Base-by-base conservation (phyloP, 2,113 vertebrate genomes). In the Heterotis niloticus region DNA sequence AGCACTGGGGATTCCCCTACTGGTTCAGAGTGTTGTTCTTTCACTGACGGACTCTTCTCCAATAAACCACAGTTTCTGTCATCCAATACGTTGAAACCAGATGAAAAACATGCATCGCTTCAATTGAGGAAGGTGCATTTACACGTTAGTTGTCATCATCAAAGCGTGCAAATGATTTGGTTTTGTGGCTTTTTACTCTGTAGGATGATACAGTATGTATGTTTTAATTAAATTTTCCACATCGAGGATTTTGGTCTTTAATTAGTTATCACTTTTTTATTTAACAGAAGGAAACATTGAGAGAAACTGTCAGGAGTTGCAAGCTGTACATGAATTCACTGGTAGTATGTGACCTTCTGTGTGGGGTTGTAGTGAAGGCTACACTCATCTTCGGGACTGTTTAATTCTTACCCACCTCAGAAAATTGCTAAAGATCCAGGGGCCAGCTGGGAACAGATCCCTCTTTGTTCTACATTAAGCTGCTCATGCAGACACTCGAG, bases 1-100 rank as follows among this genome's bases (percentile, higher is more conserved):
- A 52, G 26, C 14, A 11, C 26, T 5, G 56, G 74, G 74, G 59
- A 62, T 75, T 64, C 14, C 59, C 59, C 16, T 20, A 3, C n/a
- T 23, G 18, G 9, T 81, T 85, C 78, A 75, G n/a, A 71, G 65
- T 84, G 81, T 67, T 5, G 79, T 65, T 65, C 75, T 74, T 5
- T 34, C 57, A 7, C 20, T 62, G 16, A 66, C 0, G 70, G n/a
- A 18, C 20, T n/a, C 23, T 5, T 26, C 44, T 5, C 74, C 79
- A 5, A 68, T 54, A 10, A 4, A 17, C 52, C 67, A 71, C 66
- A 34, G 71, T 65, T 80, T 75, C 44, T 66, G 52, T 80, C 16
- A 78, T 4, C 34, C 67, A 57, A 79, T 0, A 23, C 24, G 72
- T 5, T 56, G 72, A 75, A 20, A 73, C 64, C 26, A 78, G 2